Conservation (phyloP, 2,888 invertebrate genomes). For the Brachyopa scutellaris region DNA sequence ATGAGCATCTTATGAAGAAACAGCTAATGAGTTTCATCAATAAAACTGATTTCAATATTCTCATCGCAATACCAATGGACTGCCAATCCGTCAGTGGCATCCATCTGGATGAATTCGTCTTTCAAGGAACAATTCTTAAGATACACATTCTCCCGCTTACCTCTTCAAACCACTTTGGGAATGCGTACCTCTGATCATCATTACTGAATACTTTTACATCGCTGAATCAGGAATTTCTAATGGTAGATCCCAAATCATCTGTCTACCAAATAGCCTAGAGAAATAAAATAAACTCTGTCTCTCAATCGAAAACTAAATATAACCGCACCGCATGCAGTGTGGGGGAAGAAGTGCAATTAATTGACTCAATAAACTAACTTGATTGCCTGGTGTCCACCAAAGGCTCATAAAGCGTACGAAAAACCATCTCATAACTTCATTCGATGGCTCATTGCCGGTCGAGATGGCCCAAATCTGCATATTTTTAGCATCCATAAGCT, state of each 20-base stretch:
- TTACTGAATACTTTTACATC: constrained; percentile 87
- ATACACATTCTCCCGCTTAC: too few relatives aligned
- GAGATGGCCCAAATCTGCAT: constrained; percentile 91
- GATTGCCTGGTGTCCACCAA: constrained; percentile 87
- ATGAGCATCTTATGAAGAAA: constrained; percentile 88
- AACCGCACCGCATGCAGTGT: too few relatives aligned
- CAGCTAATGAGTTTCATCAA: constrained; percentile 84
- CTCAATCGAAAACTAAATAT: constrained; percentile 79
- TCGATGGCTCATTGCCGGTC: constrained; percentile 93
- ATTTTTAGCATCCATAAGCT: constrained; percentile 87
- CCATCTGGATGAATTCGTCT: too few relatives aligned
- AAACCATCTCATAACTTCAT: constrained; percentile 84
- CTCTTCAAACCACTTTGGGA: constrained; percentile 86
- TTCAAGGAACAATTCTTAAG: too few relatives aligned
- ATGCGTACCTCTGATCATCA: constrained; percentile 88
- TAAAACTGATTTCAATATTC: constrained; percentile 83
- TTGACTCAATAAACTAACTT: constrained; percentile 79
- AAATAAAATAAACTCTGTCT: too few relatives aligned
- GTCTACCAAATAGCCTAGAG: constrained; percentile 88
- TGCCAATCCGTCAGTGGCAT: constrained; percentile 86
- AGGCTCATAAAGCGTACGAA: constrained; percentile 86
- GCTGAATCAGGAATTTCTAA: constrained; percentile 84
- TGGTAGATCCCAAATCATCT: constrained; percentile 88
- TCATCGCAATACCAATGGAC: constrained; percentile 92
- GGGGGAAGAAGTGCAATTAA: constrained; percentile 77